phyloP scores from a whole-genome alignment of 2,113 vertebrate genomes.

The Podarcis muralis region DNA sequence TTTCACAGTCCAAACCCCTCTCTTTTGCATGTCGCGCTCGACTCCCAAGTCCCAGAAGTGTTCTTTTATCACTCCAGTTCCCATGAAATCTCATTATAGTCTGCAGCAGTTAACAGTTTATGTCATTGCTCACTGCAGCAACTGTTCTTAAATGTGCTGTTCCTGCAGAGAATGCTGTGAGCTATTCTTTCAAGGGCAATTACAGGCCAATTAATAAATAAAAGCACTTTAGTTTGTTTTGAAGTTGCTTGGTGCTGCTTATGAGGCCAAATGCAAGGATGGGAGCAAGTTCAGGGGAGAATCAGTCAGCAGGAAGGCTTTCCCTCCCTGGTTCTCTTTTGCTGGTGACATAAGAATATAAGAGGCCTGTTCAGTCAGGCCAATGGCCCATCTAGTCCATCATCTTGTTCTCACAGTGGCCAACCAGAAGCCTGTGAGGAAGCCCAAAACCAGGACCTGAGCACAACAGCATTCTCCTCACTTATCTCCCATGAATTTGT shows the following conservation, averaged over 20 bases:
- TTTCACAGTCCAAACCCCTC: neutral
- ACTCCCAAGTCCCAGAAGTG: neutral
- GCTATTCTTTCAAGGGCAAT: neutral
- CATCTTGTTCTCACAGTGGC: no score
- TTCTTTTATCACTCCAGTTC: conserved; percentile 2
- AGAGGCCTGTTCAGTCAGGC: no score
- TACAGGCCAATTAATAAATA: conserved; percentile 23
- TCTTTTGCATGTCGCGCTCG: neutral
- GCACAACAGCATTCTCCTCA: no score
- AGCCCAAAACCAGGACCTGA: no score
- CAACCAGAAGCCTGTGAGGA: no score
- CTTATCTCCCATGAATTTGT: no score
- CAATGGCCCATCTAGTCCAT: no score
- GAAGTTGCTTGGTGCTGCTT: neutral
- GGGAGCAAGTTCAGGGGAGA: neutral
- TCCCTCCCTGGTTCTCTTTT: neutral
- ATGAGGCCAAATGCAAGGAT: neutral
- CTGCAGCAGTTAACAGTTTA: conserved; percentile 3
- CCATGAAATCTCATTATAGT: conserved; percentile 7
- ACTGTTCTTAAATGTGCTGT: conserved; percentile 1
- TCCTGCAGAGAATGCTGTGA: conserved; percentile 1
- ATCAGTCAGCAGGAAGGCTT: neutral
- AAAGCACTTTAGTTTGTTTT: neutral
- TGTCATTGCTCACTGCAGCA: neutral
- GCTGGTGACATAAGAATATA: neutral